These are phyloP conservation scores for Thripadectes ignobilis DNA, from an alignment of 2,797 vertebrate species.

Conservation along the genomic window DNA sequence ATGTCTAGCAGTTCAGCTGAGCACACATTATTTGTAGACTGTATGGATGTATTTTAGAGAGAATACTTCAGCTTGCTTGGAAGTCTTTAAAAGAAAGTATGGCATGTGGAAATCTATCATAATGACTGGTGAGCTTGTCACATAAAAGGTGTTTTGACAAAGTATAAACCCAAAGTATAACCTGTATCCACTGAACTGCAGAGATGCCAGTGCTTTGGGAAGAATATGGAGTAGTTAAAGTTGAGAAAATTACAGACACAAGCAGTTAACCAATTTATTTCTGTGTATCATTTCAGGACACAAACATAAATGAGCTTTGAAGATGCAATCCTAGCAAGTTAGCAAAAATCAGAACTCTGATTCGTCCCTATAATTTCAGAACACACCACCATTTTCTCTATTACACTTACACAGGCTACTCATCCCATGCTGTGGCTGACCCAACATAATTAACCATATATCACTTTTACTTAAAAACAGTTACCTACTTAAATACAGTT, in stretches of 20 bases:
- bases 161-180: background rate
- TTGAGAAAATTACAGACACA: background rate
- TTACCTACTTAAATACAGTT: background rate
- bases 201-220: background rate
- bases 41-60: background rate
- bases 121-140: background rate
- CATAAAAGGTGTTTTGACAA: background rate
- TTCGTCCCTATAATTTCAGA: background rate
- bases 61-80: background rate
- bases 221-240: background rate
- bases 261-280: background rate
- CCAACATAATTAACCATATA: background rate
- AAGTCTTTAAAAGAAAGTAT: background rate
- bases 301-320: background rate
- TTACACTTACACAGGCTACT: background rate
- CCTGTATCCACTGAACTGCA: background rate
- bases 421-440: background rate
- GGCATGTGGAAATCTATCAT: background rate
- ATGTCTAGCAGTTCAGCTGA: background rate
- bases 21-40: background rate
- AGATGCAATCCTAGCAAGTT: background rate
- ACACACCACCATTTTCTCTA: background rate
- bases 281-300: background rate
- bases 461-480: background rate
- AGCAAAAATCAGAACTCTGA: background rate